phyloP scores from a whole-genome alignment of 2,797 vertebrate genomes.

The Bufotes viridis region DNA sequence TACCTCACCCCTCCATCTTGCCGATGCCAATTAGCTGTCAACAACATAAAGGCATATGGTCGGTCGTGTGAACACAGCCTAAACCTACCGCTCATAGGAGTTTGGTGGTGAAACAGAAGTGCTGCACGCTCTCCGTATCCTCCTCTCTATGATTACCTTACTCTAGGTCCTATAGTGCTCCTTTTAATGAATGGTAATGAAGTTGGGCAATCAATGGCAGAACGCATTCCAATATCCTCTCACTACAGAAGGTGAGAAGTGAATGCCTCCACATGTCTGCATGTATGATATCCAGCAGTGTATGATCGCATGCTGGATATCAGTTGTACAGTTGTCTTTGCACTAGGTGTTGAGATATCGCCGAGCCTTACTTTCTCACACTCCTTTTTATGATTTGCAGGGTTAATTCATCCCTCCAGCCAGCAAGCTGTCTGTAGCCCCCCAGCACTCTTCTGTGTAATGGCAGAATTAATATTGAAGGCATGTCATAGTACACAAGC shows the following conservation, averaged over 20 bases:
- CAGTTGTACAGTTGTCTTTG: background rate
- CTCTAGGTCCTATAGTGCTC: background rate
- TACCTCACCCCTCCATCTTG: background rate
- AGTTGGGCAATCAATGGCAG: background rate
- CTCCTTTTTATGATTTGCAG: conserved; percentile 8
- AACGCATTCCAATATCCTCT: background rate
- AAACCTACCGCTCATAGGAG: background rate
- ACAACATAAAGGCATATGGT: too few relatives aligned
- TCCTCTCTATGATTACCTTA: too few relatives aligned
- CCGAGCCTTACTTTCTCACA: background rate
- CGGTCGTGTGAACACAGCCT: background rate
- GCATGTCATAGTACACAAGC: background rate
- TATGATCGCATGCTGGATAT: background rate
- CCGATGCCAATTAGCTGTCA: background rate
- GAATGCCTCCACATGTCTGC: background rate
- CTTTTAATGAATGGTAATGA: background rate
- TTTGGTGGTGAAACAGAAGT: too few relatives aligned
- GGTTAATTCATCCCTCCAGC: conserved; percentile 36
- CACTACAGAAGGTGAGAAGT: background rate
- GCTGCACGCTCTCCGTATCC: too few relatives aligned
- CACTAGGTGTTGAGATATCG: background rate
- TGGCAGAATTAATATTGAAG: background rate
- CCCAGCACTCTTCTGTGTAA: background rate
- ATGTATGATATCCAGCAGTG: background rate
- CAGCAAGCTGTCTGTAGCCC: background rate